phyloP scores from a whole-genome alignment of 2,113 vertebrate genomes.

The Dasypus novemcinctus region DNA sequence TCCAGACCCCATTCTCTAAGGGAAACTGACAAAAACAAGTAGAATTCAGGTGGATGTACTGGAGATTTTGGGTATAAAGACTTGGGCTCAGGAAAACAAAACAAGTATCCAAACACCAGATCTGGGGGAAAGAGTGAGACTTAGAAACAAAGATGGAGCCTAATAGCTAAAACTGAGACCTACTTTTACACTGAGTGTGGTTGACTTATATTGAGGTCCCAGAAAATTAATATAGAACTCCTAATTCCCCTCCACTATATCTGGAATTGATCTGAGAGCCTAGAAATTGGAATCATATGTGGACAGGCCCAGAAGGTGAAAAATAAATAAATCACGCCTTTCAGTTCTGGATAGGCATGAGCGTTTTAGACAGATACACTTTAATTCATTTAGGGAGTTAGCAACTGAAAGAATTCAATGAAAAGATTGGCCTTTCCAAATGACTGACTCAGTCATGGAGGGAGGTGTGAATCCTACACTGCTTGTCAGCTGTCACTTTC shows the following conservation, averaged over 20 bases:
- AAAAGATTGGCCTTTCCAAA: slow-evolving; percentile 56
- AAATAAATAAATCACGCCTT: neutral
- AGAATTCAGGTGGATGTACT: neutral
- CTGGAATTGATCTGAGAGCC: neutral
- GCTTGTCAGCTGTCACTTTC: slow-evolving; percentile 44
- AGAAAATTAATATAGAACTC: neutral
- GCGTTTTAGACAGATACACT: slow-evolving; percentile 60
- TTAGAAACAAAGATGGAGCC: neutral
- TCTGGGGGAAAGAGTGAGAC: neutral
- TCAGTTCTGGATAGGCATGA: neutral
- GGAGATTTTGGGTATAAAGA: neutral
- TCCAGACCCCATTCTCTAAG: neutral
- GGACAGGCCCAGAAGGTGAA: neutral
- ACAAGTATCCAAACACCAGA: slow-evolving; percentile 1
- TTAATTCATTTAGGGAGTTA: slow-evolving; percentile 37
- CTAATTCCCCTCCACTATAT: neutral
- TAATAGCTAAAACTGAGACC: neutral
- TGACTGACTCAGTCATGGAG: slow-evolving; percentile 27
- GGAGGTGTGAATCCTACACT: neutral
- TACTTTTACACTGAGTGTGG: neutral
- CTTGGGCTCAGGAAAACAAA: neutral
- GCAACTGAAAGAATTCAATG: slow-evolving; percentile 33
- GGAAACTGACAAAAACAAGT: neutral
- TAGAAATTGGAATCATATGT: neutral
- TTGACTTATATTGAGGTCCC: neutral